These are phyloP conservation scores for Margaritifera margaritifera DNA, from an alignment of 2,888 invertebrate species.

Conservation along the genomic window DNA sequence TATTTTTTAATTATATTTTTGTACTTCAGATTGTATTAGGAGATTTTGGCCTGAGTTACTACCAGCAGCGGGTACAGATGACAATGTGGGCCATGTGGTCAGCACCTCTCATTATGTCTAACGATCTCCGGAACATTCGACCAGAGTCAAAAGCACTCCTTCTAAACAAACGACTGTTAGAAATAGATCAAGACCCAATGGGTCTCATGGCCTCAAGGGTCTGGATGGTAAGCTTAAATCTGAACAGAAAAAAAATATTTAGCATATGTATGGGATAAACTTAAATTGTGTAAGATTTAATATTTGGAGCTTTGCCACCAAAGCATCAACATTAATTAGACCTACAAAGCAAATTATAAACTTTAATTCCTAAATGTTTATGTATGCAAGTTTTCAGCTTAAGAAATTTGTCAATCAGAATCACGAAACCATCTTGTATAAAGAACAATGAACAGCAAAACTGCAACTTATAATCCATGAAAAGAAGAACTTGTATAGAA, in stretches of 20 bases:
- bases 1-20: background rate
- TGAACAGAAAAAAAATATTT: background rate
- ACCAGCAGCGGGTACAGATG: conserved; percentile 96
- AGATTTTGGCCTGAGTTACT: conserved; percentile 93
- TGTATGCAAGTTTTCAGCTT: no score
- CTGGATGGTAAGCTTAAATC: conserved; percentile 44
- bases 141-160: conserved; percentile 92
- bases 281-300: no score
- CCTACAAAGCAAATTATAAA: no score
- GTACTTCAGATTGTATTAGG: conserved; percentile 88
- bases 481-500: no score
- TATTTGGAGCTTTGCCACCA: no score
- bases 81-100: conserved; percentile 97
- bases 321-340: no score
- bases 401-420: no score
- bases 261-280: no score
- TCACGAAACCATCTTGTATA: no score
- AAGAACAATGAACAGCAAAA: no score
- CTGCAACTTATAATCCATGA: no score
- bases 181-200: conserved; percentile 92
- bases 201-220: conserved; percentile 92
- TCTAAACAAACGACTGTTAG: conserved; percentile 91
- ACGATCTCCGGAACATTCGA: conserved; percentile 89
- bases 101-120: conserved; percentile 96
- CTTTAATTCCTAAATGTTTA: no score